These are phyloP conservation scores for Metalampra italica DNA, from an alignment of 2,888 invertebrate genomes.

Conservation along the genomic window DNA sequence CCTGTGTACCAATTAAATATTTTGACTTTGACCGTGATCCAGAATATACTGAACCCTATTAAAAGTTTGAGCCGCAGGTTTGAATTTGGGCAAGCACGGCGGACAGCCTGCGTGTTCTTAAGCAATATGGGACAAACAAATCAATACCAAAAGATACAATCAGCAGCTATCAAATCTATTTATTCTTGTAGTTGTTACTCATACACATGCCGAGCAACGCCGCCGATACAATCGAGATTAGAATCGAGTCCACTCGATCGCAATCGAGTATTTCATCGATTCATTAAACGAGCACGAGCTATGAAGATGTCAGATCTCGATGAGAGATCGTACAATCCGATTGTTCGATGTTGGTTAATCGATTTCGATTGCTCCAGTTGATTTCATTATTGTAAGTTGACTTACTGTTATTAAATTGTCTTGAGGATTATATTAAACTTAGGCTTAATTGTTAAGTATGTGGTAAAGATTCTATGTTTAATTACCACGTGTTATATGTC, in stretches of 20 bases:
- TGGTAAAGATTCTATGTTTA: too few relatives aligned
- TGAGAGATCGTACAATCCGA: conserved; percentile 2
- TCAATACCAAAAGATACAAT: neutral
- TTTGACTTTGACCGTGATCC: too few relatives aligned
- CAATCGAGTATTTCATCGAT: conserved; percentile 1
- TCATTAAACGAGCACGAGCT: neutral
- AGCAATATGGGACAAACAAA: neutral
- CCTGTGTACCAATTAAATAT: too few relatives aligned
- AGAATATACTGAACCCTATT: too few relatives aligned
- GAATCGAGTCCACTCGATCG: neutral
- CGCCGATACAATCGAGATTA: neutral
- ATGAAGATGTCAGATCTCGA: conserved; percentile 7
- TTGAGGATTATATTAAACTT: too few relatives aligned
- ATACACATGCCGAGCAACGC: too few relatives aligned
- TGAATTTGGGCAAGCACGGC: too few relatives aligned
- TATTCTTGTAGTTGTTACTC: neutral
- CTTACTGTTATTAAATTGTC: neutral
- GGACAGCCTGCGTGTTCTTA: too few relatives aligned
- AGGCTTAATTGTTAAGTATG: too few relatives aligned
- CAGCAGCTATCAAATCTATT: neutral
- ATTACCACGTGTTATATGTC: too few relatives aligned
- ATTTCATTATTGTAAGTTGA: neutral
- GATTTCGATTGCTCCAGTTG: conserved; percentile 2
- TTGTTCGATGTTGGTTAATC: conserved; percentile 10
- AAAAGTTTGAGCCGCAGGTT: too few relatives aligned